Evolutionary conservation across 2,113 vertebrate species (phyloP), one percentile per base, ranked within the genome.

Genomic region (Suncus etruscus): DNA sequence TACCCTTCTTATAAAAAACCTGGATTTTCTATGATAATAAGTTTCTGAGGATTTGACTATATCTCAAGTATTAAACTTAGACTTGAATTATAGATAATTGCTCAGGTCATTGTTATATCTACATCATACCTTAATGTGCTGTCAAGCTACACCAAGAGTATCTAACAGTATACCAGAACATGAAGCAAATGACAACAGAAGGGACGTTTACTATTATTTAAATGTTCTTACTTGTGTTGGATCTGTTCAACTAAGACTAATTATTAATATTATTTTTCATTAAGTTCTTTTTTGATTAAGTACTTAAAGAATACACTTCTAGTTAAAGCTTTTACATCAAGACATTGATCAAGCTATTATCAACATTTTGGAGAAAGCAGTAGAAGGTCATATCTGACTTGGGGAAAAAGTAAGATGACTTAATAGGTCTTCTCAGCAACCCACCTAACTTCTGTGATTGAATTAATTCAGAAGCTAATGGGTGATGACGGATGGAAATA

Each of bases 271-370:
- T 90, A 39, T 39, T 90, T 72, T 90, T 50, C 45, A 87, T 93
- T 91, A 95, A 92, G 78, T 92, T 92, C 31, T 93, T 80, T 94
- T 90, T 77, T 6, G 2, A 86, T 92, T 95, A 95, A 96, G 58
- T 54, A 22, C 92, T 92, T 92, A 81, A 86, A 93, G 72, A 91
- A 88, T 63, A 86, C 68, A 73, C 31, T 96, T 95, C 93, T 86
- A 95, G 90, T 91, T 94, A 95, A 93, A 94, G 79, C 90, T 94
- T 94, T 94, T 91, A 95, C 24, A 65, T 54, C 92, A 48, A 20
- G 78, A 45, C 16, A 92, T 84, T 95, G 87, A 58, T 95, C 86
- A 91, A 94, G 76, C 27, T 50, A 91, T 94, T 95, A 90, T 80
- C 73, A 94, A 54, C 68, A 89, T 89, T 93, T 70, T 92, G 27